These are phyloP conservation scores for Catharus minimus DNA, from an alignment of 2,113 vertebrate genomes.

Conservation along the genomic window DNA sequence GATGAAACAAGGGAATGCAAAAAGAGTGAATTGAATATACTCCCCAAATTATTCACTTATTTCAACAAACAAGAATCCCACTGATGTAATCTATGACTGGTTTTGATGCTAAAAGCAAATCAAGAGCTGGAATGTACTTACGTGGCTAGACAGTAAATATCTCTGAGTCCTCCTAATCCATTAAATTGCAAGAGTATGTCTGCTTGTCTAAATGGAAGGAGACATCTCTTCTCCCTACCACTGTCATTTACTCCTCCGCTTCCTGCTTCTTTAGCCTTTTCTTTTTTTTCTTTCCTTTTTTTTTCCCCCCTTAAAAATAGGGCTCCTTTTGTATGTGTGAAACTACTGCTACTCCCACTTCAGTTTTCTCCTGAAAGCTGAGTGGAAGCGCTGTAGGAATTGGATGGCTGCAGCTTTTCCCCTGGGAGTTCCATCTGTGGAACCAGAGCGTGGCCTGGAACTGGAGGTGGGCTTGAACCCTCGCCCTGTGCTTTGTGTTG, in stretches of 20 bases:
- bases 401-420: neutral
- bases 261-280: slow-evolving; percentile 41
- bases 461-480: neutral
- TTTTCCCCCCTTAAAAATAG: neutral
- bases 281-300: fast-evolving
- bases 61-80: slow-evolving; percentile 49
- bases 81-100: slow-evolving; percentile 54
- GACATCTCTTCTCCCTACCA: slow-evolving; percentile 46
- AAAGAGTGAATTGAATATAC: slow-evolving; percentile 22
- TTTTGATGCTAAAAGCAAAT: slow-evolving; percentile 64
- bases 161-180: slow-evolving; percentile 51
- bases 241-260: slow-evolving; percentile 55
- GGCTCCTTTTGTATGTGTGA: slow-evolving; percentile 23
- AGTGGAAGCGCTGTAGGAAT: neutral
- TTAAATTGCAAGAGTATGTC: slow-evolving; percentile 54
- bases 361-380: neutral
- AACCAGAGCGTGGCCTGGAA: neutral
- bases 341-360: slow-evolving; percentile 16
- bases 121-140: slow-evolving; percentile 65
- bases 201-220: slow-evolving; percentile 60
- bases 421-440: neutral
- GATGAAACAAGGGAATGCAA: slow-evolving; percentile 26
- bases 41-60: slow-evolving; percentile 57
- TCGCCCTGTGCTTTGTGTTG: neutral
- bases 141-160: slow-evolving; percentile 64